These are phyloP conservation scores for Ernsta delagoae DNA, from an alignment of 2,888 invertebrate species.

Conservation along the genomic window DNA sequence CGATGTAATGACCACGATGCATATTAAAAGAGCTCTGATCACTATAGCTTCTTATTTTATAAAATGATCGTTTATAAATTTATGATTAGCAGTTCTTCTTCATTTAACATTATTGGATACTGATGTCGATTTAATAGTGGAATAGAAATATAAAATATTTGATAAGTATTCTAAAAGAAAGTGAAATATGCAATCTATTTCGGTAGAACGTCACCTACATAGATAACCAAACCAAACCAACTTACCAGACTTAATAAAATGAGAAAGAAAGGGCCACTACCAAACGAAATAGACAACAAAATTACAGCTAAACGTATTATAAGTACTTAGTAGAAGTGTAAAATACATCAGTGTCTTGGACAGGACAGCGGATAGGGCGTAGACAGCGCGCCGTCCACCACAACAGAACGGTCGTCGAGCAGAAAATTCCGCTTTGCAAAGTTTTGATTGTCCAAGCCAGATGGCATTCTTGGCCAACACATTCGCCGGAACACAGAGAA, in stretches of 20 bases:
- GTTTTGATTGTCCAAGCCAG: conserved; percentile 85
- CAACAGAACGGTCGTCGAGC: conserved; percentile 76
- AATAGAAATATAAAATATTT: too few species aligned
- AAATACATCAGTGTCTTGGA: conserved; percentile 8
- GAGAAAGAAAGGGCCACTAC: neutral
- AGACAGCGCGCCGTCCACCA: conserved; percentile 55
- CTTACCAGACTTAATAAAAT: too few species aligned
- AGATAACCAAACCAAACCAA: too few species aligned
- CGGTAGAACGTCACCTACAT: too few species aligned
- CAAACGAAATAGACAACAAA: neutral
- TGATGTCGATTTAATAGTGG: too few species aligned
- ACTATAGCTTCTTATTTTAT: too few species aligned
- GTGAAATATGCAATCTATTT: too few species aligned
- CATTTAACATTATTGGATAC: too few species aligned
- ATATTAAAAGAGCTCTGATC: neutral
- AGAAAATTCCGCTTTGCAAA: conserved; percentile 81
- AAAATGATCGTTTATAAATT: too few species aligned
- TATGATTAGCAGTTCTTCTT: too few species aligned
- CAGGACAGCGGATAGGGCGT: neutral
- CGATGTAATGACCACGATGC: neutral
- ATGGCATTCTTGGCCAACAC: conserved; percentile 80
- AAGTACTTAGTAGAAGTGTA: neutral
- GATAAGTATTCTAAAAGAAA: too few species aligned
- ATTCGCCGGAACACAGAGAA: conserved; percentile 68
- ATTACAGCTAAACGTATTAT: neutral